Evolutionary conservation across 2,888 invertebrate genomes (phyloP).

Genomic region (Xanthia icteritia): DNA sequence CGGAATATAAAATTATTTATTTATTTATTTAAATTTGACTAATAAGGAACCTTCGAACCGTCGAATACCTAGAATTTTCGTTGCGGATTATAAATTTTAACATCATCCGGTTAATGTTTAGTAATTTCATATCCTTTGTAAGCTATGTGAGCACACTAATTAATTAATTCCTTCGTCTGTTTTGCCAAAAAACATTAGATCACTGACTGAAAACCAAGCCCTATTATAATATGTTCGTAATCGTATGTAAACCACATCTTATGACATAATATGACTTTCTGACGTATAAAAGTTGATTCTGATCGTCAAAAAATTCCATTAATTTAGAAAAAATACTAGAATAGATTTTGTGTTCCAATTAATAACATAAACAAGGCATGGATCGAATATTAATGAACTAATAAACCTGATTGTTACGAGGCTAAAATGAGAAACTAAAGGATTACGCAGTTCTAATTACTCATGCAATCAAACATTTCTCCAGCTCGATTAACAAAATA

Average conservation of each 20-base stretch:
- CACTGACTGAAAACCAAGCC: not conserved
- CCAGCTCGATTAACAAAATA: conserved; percentile 1
- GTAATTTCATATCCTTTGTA: not conserved
- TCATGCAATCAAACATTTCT: conserved; percentile 29
- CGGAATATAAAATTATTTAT: not conserved
- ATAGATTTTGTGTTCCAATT: conserved; percentile 40
- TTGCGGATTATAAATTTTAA: conserved; percentile 3
- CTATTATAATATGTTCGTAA: not conserved
- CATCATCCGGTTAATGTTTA: not conserved
- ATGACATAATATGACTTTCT: not conserved
- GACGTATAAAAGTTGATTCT: conserved; percentile 30
- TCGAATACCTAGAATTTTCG: not conserved
- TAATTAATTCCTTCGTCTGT: not conserved
- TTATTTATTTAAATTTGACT: not conserved
- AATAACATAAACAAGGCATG: conserved; percentile 32
- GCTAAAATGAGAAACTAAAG: conserved; percentile 50
- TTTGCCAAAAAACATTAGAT: not conserved
- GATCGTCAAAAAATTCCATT: conserved; percentile 31
- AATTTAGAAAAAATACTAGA: conserved; percentile 39
- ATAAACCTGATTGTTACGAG: conserved; percentile 50
- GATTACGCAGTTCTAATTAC: conserved; percentile 38
- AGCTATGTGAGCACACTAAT: not conserved
- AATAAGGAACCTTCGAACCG: not conserved
- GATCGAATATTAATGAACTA: conserved; percentile 44
- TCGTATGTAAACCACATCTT: conserved; percentile 18